Percentiles rank a stretch among this genome's conserved stretches.
Conservation (phyloP, 2,888 invertebrate species). For the Amblyjoppa fuscipennis region DNA sequence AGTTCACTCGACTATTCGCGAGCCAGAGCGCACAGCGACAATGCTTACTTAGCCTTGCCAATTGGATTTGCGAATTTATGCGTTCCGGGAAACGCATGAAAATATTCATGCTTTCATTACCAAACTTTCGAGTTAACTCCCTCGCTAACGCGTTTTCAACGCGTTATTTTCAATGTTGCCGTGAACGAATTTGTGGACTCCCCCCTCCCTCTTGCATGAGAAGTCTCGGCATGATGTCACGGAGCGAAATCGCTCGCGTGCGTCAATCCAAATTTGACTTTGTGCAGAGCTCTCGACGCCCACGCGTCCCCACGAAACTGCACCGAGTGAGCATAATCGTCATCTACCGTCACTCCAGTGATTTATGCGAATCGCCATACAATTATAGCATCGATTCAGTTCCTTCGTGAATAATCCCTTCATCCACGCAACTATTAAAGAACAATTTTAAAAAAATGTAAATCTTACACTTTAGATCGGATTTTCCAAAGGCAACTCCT, state of each 20-base stretch:
- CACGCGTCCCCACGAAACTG: constrained; percentile 61
- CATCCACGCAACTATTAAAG: not conserved
- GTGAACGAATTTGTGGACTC: not conserved
- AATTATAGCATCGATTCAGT: not conserved
- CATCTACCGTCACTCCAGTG: constrained; percentile 43
- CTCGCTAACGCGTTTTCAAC: not conserved
- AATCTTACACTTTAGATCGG: not conserved
- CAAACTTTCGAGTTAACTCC: not conserved
- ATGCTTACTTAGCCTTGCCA: not conserved
- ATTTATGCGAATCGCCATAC: not conserved
- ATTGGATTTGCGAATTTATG: constrained; percentile 39
- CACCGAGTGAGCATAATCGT: constrained; percentile 52
- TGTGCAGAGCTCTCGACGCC: constrained; percentile 58
- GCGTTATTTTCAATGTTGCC: constrained; percentile 32
- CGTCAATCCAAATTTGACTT: constrained; percentile 71
- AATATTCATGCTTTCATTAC: constrained; percentile 8
- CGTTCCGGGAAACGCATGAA: constrained; percentile 34
- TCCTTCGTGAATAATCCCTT: not conserved
- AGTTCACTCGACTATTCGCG: constrained; percentile 18
- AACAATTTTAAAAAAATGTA: too few species aligned
- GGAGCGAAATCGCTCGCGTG: constrained; percentile 65
- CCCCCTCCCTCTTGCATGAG: not conserved
- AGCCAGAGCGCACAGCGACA: constrained; percentile 16
- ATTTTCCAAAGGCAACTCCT: not conserved
- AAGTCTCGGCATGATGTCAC: constrained; percentile 67